Evolutionary conservation across 2,113 vertebrate species (phyloP), one percentile per base, ranked within the genome.

Genomic region (Typhlomys cinereus): DNA sequence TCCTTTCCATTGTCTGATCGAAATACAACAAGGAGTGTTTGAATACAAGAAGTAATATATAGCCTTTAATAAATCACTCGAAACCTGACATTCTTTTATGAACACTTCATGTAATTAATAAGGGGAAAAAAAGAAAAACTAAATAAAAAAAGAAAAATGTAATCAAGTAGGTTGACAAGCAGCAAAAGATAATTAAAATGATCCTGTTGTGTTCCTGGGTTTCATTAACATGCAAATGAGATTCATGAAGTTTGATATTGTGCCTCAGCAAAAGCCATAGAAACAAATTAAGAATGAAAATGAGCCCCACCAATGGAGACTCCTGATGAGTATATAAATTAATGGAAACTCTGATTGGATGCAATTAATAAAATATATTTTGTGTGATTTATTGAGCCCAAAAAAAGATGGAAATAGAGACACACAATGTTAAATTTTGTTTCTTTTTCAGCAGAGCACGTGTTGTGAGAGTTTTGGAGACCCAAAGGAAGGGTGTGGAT

Each of bases 161-260:
- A 93, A 97, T 69, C 83, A 95, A 64, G 31, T 96, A 76, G 78
- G 71, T 93, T 97, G 29, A 96, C 80, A 92, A 94, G 80, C 75
- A 95, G 62, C 39, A 96, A 95, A 95, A 89, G 44, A 94, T 96
- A 96, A 97, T 96, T 97, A 95, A 88, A 92, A 95, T 91, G 46
- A 95, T 31, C 81, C 87, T 94, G 87, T 96, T 97, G 95, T 96
- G 93, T 88, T 46, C 89, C 27, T 94, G 41, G 7, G 36, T 94
- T 96, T 96, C 66, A 95, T 94, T 95, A 95, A 52, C 90, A 95
- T 96, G 93, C 80, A 97, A 97, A 97, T 93, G 94, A 96, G 97
- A 96, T 96, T 95, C 36, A 94, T 95, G 94, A 95, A 94, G 85
- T 71, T 52, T 96, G 85, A 94, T 96, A 96, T 34, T 96, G 95